These are phyloP conservation scores for Tapera naevia DNA, from an alignment of 2,797 vertebrate species.

Conservation along the genomic window DNA sequence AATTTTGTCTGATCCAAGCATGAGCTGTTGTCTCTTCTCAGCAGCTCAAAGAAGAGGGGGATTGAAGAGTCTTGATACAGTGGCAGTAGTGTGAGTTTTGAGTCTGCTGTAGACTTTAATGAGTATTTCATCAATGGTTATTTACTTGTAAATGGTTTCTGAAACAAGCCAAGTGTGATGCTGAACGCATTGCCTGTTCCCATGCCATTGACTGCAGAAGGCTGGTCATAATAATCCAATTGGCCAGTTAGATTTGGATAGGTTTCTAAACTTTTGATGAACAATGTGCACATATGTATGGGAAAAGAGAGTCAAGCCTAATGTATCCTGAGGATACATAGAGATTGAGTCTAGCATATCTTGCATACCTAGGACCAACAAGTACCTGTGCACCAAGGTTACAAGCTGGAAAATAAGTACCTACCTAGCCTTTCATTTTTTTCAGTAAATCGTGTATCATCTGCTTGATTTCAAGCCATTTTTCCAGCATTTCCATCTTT, in stretches of 20 bases:
- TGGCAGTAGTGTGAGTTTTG: not conserved
- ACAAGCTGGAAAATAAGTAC: not conserved
- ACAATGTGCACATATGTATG: rapidly evolving
- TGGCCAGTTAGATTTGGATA: not conserved
- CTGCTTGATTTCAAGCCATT: not conserved
- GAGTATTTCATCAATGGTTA: not conserved
- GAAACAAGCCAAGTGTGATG: not conserved
- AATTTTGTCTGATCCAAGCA: not conserved
- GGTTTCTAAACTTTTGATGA: not conserved
- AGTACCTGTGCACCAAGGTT: not conserved
- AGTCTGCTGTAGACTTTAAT: not conserved
- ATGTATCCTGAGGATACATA: not conserved
- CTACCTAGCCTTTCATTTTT: not conserved
- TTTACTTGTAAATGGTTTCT: not conserved
- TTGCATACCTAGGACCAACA: not conserved
- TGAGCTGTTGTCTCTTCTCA: not conserved
- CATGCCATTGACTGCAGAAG: not conserved
- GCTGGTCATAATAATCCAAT: not conserved
- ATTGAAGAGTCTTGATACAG: not conserved
- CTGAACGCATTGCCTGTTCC: not conserved
- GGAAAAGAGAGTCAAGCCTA: not conserved
- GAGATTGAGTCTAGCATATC: not conserved
- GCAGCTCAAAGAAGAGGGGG: not conserved
- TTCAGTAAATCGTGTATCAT: not conserved
- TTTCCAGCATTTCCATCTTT: not conserved